Percentiles rank a stretch among this genome's conserved stretches.
Evolutionary conservation across 2,888 invertebrate species (phyloP).

Genomic region (Parascotia fuliginaria): DNA sequence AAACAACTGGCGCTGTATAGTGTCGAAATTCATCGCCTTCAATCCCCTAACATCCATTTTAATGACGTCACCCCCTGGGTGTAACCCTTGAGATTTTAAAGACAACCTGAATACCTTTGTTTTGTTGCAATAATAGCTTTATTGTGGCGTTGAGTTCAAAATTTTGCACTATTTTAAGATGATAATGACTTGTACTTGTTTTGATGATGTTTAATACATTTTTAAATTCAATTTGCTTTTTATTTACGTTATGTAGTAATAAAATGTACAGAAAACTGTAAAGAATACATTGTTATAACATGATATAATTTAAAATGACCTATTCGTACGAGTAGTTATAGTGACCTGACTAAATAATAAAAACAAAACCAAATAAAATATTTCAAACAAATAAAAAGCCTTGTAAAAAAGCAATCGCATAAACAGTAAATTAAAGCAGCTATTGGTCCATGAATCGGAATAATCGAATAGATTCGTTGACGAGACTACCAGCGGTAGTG

Average conservation of each 20-base stretch:
- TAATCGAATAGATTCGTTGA: constrained; percentile 69
- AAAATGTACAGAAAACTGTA: too few relatives aligned
- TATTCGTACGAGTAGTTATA: too few relatives aligned
- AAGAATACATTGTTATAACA: too few relatives aligned
- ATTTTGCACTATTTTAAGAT: too few relatives aligned
- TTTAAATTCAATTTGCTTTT: too few relatives aligned
- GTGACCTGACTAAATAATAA: not conserved
- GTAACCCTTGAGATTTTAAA: constrained; percentile 62
- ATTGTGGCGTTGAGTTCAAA: not conserved
- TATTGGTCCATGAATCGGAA: constrained; percentile 60
- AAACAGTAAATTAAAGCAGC: constrained; percentile 45
- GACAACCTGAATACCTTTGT: constrained; percentile 46
- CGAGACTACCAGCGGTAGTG: constrained; percentile 62
- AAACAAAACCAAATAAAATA: not conserved
- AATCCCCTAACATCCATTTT: constrained; percentile 68
- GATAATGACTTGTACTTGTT: too few relatives aligned
- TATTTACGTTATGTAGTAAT: too few relatives aligned
- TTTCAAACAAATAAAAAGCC: constrained; percentile 1
- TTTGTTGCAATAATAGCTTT: constrained; percentile 11
- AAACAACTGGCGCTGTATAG: constrained; percentile 53
- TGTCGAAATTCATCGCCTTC: constrained; percentile 55
- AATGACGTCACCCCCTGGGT: constrained; percentile 70
- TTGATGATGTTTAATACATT: too few relatives aligned
- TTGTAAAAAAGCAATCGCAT: constrained; percentile 20
- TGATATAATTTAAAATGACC: too few relatives aligned